Conservation (phyloP, 2,113 vertebrate species). For the Campylorhamphus procurvoides region DNA sequence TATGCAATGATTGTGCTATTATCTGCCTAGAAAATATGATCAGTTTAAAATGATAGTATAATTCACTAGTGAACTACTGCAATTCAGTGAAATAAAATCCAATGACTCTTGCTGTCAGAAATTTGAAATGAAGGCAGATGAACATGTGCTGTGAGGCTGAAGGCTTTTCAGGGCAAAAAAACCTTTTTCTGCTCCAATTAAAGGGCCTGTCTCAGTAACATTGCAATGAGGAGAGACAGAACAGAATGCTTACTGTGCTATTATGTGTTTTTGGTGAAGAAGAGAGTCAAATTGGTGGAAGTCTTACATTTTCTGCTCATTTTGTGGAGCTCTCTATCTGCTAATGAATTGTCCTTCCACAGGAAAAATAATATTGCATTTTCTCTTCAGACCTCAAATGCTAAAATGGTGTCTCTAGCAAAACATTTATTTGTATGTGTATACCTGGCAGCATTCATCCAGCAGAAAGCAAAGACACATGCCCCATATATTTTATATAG, state of each 20-base stretch:
- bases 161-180: not conserved
- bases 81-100: slow-evolving; percentile 55
- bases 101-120: slow-evolving; percentile 17
- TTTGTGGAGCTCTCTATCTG: not conserved
- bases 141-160: not conserved
- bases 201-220: not conserved
- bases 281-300: not conserved
- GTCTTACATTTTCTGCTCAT: not conserved
- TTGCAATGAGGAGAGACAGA: not conserved
- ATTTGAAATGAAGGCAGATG: slow-evolving; percentile 31
- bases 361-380: not conserved
- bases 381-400: not conserved
- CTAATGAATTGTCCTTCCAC: not conserved
- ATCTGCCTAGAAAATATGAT: slow-evolving; percentile 28
- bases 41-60: slow-evolving; percentile 1
- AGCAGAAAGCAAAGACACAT: not conserved
- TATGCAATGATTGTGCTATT: not conserved
- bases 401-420: not conserved
- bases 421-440: not conserved
- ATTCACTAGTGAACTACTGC: not conserved
- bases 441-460: not conserved
- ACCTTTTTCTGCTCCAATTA: not conserved
- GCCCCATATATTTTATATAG: not conserved
- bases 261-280: not conserved
- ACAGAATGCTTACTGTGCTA: not conserved